Evolutionary conservation across 2,797 vertebrate species (phyloP).

Genomic region (Galagoides demidoff): DNA sequence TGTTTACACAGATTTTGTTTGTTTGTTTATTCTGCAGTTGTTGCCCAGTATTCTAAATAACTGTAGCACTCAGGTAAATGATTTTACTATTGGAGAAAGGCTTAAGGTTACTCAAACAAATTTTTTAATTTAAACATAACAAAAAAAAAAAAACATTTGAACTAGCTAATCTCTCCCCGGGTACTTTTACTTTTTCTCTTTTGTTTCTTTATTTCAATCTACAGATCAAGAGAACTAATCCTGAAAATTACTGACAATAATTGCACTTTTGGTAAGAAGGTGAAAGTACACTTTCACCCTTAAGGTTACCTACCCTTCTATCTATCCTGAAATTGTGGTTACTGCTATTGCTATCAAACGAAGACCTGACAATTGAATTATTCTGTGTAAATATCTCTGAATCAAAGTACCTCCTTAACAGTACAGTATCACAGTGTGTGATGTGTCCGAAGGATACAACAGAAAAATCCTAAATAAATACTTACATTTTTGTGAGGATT

Average conservation of each 20-base stretch:
- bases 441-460: neutral
- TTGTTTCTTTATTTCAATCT: neutral
- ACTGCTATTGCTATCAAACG: neutral
- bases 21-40: neutral
- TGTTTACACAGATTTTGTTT: neutral
- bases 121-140: neutral
- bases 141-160: neutral
- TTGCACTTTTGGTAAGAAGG: neutral
- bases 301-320: neutral
- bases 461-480: conserved; percentile 32
- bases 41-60: neutral
- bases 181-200: conserved; percentile 1
- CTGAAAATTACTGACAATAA: neutral
- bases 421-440: neutral
- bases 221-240: conserved; percentile 5
- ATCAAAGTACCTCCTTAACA: neutral
- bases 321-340: neutral
- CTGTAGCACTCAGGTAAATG: neutral
- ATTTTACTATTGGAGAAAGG: neutral
- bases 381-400: neutral
- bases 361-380: neutral
- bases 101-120: neutral
- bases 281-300: neutral
- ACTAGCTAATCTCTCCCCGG: neutral
- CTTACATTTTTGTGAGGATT: conserved; percentile 88